Percentiles rank a stretch among this genome's conserved stretches.
Conservation (phyloP, 1,140 invertebrate species). For the Alviniconcha marisindica region DNA sequence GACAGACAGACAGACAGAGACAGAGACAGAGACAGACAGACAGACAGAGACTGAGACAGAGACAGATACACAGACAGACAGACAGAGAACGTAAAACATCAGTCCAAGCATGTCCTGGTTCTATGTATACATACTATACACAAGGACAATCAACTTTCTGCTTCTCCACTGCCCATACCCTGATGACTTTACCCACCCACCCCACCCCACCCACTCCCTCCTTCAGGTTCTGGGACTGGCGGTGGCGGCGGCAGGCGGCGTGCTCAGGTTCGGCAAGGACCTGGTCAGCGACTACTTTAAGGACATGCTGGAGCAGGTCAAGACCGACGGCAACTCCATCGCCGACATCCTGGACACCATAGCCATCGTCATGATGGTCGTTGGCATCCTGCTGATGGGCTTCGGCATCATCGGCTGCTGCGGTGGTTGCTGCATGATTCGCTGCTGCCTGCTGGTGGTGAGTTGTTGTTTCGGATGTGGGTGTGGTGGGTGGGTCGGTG, state of each 20-base stretch:
- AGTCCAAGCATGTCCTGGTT: no score
- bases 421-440: slow-evolving; percentile 51
- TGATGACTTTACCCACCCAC: no score
- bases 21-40: no score
- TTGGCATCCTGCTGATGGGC: slow-evolving; percentile 49
- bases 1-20: no score
- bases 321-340: slow-evolving; percentile 28
- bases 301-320: slow-evolving; percentile 21
- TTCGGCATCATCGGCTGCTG: slow-evolving; percentile 46
- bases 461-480: slow-evolving; percentile 31
- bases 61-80: no score
- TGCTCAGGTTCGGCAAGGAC: slow-evolving; percentile 41
- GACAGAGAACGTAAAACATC: no score
- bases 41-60: no score
- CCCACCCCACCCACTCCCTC: no score
- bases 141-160: no score
- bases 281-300: slow-evolving; percentile 40
- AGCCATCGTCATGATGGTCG: slow-evolving; percentile 46
- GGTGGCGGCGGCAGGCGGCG: slow-evolving; percentile 37
- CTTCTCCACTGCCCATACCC: no score
- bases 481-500: neutral
- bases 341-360: slow-evolving; percentile 43
- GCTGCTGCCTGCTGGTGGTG: slow-evolving; percentile 42
- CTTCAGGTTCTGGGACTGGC: slow-evolving; percentile 48
- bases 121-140: no score